phyloP scores from a whole-genome alignment of 2,113 vertebrate genomes.

The Oryzias celebensis region DNA sequence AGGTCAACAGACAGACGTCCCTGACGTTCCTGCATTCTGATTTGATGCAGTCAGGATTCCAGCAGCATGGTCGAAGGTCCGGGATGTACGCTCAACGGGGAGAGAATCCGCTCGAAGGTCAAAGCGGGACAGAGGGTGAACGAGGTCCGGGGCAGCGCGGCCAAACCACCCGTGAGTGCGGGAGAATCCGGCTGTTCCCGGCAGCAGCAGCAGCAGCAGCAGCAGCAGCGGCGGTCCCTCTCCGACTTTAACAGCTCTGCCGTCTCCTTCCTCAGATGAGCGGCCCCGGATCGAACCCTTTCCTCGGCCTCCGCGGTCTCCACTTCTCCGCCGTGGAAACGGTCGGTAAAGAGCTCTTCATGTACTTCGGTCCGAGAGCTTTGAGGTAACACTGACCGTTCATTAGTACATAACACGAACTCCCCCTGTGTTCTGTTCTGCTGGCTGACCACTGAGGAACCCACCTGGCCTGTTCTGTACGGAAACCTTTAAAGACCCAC shows the following conservation, averaged over 20 bases:
- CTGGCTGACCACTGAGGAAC: too few relatives aligned
- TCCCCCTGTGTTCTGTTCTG: too few relatives aligned
- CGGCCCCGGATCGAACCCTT: constrained; percentile 25
- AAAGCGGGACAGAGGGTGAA: constrained; percentile 78
- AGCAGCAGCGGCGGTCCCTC: background rate
- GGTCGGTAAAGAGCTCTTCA: constrained; percentile 92
- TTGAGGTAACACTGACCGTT: constrained; percentile 79
- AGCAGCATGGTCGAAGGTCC: constrained; percentile 90
- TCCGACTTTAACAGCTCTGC: background rate
- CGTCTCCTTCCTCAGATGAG: constrained; percentile 32
- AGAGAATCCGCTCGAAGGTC: constrained; percentile 80
- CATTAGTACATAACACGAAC: too few relatives aligned
- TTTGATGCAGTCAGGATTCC: too few relatives aligned
- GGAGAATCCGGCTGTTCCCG: too few relatives aligned
- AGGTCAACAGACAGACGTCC: background rate
- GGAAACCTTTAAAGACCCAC: too few relatives aligned
- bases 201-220: background rate
- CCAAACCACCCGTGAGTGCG: constrained; percentile 28
- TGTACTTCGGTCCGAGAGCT: constrained; percentile 86
- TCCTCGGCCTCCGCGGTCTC: constrained; percentile 65
- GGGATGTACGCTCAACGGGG: constrained; percentile 82
- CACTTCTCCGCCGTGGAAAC: constrained; percentile 84
- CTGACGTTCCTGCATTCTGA: too few relatives aligned
- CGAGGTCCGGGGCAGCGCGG: constrained; percentile 57
- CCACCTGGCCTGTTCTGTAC: too few relatives aligned